These are phyloP conservation scores for Copidosoma aretas DNA, from an alignment of 2,888 invertebrate species.

Conservation along the genomic window DNA sequence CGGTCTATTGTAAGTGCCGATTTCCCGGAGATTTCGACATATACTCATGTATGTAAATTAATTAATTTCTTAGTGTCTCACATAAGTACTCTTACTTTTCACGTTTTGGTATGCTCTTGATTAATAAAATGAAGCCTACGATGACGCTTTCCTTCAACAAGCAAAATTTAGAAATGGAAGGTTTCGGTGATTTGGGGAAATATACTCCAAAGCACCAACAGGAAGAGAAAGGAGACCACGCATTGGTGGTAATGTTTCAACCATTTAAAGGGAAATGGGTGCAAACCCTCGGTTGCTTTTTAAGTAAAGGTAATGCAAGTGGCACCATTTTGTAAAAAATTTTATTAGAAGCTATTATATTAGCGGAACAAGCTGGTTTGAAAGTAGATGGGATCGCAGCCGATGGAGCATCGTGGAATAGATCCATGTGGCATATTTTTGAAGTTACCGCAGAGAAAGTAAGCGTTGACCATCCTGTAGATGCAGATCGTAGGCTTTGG, in stretches of 20 bases:
- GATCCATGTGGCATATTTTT: constrained; percentile 34
- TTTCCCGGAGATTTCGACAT: no score
- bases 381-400: constrained; percentile 27
- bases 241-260: constrained; percentile 47
- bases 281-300: constrained; percentile 46
- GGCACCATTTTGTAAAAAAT: constrained; percentile 43
- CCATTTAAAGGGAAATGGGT: constrained; percentile 46
- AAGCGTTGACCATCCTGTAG: constrained; percentile 17
- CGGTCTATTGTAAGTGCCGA: no score
- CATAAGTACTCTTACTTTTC: no score
- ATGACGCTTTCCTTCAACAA: neutral
- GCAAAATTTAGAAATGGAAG: neutral
- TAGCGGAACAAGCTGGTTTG: constrained; percentile 36
- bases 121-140: constrained; percentile 7
- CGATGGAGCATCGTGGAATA: constrained; percentile 37
- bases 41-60: no score
- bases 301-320: constrained; percentile 43
- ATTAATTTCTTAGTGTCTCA: no score
- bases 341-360: constrained; percentile 44
- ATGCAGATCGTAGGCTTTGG: constrained; percentile 34
- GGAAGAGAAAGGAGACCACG: constrained; percentile 45
- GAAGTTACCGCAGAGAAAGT: constrained; percentile 22
- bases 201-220: constrained; percentile 22
- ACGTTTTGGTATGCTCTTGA: no score
- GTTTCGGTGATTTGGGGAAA: constrained; percentile 7